A percentile compares a stretch with the other conserved stretches of the same genome.
phyloP scores from a whole-genome alignment of 2,113 vertebrate species.

The Engraulis encrasicolus region DNA sequence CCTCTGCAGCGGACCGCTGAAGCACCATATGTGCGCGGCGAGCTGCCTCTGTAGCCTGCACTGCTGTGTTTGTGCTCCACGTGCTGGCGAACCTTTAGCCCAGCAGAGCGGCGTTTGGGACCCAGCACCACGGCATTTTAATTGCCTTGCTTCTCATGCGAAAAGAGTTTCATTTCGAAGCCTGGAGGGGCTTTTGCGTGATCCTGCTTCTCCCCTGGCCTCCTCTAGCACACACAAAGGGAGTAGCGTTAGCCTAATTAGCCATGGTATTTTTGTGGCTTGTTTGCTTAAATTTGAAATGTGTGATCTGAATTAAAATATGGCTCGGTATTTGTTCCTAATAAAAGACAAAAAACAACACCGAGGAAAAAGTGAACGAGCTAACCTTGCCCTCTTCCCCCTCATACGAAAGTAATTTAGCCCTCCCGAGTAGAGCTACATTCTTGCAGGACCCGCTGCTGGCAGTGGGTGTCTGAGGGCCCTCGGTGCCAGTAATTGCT shows the following conservation, averaged over 20 bases:
- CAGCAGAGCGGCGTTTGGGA: constrained; percentile 32
- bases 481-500: constrained; percentile 90
- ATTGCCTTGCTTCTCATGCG: constrained; percentile 48
- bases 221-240: constrained; percentile 52
- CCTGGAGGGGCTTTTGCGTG: constrained; percentile 30
- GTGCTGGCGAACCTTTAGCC: constrained; percentile 11
- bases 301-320: constrained; percentile 87
- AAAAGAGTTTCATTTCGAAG: constrained; percentile 35
- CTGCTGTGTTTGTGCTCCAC: neutral
- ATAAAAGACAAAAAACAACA: constrained; percentile 69
- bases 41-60: neutral
- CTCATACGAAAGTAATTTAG: constrained; percentile 82
- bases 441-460: constrained; percentile 67
- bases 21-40: neutral
- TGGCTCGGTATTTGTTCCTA: constrained; percentile 73
- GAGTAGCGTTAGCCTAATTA: constrained; percentile 74
- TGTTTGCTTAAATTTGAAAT: constrained; percentile 79
- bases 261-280: constrained; percentile 70
- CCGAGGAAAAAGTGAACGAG: constrained; percentile 40
- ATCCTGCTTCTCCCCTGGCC: constrained; percentile 21
- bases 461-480: constrained; percentile 85
- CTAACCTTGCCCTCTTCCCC: constrained; percentile 79
- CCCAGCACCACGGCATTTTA: constrained; percentile 42
- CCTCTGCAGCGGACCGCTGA: neutral
- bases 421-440: constrained; percentile 77